Evolutionary conservation across 1,140 invertebrate genomes (phyloP).

Genomic region (Sycophila sp.): DNA sequence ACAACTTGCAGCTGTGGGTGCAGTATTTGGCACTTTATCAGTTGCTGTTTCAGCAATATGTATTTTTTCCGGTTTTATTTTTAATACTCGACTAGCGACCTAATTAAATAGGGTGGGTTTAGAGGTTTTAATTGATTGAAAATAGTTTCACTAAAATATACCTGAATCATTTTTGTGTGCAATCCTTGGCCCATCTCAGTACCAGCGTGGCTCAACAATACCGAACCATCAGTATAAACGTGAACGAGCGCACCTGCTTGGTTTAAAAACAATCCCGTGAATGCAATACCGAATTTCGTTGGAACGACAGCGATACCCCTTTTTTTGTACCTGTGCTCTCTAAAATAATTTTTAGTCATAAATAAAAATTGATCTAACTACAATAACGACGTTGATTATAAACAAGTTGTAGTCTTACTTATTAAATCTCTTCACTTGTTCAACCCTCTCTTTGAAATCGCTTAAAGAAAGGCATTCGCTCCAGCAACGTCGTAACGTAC

Average conservation of each 20-base stretch:
- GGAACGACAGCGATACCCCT: slow-evolving; percentile 88
- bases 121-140: no score
- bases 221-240: slow-evolving; percentile 91
- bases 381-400: no score
- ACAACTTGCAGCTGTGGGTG: slow-evolving; percentile 90
- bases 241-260: slow-evolving; percentile 90
- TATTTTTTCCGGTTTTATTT: slow-evolving; percentile 80
- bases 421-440: slow-evolving; percentile 78
- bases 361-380: no score
- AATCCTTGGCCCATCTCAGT: slow-evolving; percentile 97
- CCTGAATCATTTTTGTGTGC: slow-evolving; percentile 95
- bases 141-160: no score
- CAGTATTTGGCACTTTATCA: slow-evolving; percentile 94
- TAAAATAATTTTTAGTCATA: slow-evolving; percentile 49
- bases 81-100: slow-evolving; percentile 79
- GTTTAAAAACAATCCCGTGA: slow-evolving; percentile 83
- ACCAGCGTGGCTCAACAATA: slow-evolving; percentile 90
- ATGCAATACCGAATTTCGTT: slow-evolving; percentile 91
- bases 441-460: slow-evolving; percentile 73
- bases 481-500: slow-evolving; percentile 84
- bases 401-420: no score
- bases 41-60: slow-evolving; percentile 90
- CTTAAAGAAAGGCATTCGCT: slow-evolving; percentile 80
- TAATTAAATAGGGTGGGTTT: slow-evolving; percentile 30
- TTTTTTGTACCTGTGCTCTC: slow-evolving; percentile 86